Evolutionary conservation across 2,888 invertebrate genomes (phyloP), one percentile per base, ranked within the genome.

Genomic region (Rhyacophila evoluta): DNA sequence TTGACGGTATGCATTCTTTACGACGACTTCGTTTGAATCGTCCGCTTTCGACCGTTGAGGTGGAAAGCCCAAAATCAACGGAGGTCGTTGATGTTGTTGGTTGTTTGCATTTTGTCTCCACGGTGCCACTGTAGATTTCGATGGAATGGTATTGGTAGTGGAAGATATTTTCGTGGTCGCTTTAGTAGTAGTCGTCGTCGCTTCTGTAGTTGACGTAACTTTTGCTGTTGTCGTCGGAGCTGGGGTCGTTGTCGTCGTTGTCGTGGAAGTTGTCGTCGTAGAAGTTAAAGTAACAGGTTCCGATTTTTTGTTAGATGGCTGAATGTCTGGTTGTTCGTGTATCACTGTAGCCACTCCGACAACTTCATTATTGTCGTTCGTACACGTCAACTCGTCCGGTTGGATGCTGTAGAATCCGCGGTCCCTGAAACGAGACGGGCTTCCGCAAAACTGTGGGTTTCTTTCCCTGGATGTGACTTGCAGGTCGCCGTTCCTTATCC

Each of bases 401-500:
- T 94, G 93, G 83, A 97, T 95, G 84, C 95, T 95, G 85, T 97
- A 96, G 87, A 97, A 97, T 38, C 94, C 95, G 70, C 94, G 91
- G 81, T 95, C 95, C 78, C 95, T 92, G 84, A 97, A 94, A 82
- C 93, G 90, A 0, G 92, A 89, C 0, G 97, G 97, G 83, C 93
- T 93, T 11, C 97, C 97, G 85, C 97, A 97, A 87, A 97, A 97
- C 86, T 97, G 97, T 5, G 97, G 97, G 86, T 95, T 96, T 84
- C 96, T 91, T 87, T 97, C 97, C 67, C 97, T 91, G 82, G 97
- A 97, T 10, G 97, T 97, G 19, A 97, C 97, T 91, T 97, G 97
- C 41, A 97, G 89, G 85, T 97, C 97, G 11, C 94, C 94, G 82
- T 93, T 94, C 74, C 94, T 91, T 83, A 97, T 96, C 97, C 97